Evolutionary conservation across 1,140 invertebrate species (phyloP), one percentile per base, ranked within the genome.

Genomic region (Ceratoteleas bidentatus): DNA sequence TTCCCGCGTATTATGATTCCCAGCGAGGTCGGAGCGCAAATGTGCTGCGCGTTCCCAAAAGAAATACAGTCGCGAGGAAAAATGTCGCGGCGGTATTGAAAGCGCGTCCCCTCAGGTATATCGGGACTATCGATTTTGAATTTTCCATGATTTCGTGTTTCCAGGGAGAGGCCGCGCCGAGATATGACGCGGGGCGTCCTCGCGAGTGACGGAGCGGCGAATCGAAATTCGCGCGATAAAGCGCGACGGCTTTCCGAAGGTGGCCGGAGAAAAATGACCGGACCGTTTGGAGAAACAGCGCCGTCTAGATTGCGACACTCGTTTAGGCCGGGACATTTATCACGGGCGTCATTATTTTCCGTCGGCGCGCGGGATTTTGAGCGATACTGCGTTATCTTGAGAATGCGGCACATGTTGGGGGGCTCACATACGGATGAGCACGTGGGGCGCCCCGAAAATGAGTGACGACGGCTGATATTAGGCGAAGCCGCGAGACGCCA

Each of bases 381-480:
- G 64, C 70, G 78, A 80, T 81, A 81, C 70, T 79, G 66, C 13
- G 50, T 80, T 74, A 80, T 80, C 62, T 80, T 80, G 77, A 74
- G 77, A 80, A 80, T 50, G 62, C 33, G 52, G 49, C 77, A 80
- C 77, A 74, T 80, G 77, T 74, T 74, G 62, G 65, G 65, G 40
- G 61, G 60, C 70, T 74, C 52, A 81, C 65, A 47, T 82, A 73
- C 56, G 73, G 69, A 73, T 77, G 77, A 73, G 74, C 72, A 77
- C 70, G 57, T 61, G 64, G 61, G 72, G 58, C 62, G 66, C 68
- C 65, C 66, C 82, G 85, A 73, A 83, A 85, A 90, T 89, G 87
- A 88, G 84, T 86, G 85, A 89, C 89, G 88, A 88, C 89, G 87
- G 76, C 79, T 85, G 87, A 90, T 90, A 90, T 90, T 90, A 90